Base-by-base conservation (phyloP, 2,113 vertebrate genomes). In the Camelus dromedarius region DNA sequence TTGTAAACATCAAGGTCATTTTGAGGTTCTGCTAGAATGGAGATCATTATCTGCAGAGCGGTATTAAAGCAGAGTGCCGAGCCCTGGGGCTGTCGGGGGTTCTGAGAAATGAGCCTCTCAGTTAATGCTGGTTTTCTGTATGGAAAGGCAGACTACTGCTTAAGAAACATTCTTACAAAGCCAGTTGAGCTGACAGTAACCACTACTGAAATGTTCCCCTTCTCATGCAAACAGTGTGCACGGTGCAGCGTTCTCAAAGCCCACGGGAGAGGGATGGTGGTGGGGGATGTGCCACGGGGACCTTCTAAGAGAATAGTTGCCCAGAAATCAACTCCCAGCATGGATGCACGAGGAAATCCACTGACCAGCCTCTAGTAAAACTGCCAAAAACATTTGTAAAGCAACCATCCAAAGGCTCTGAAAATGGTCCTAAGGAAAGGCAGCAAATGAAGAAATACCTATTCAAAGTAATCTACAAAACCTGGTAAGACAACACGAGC, bases 1-100 rank as follows among this genome's bases (percentile, higher is more conserved):
- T 73, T 77, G 38, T 91, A 81, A 98, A 79, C 66, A 73, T 75
- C 62, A 73, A 81, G 72, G 76, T 81, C 93, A 95, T 72, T 69
- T 82, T 60, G 52, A 86, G 60, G 35, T 77, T 82, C 56, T 75
- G 82, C 28, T 38, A 54, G 89, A 86, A 82, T 28, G 64, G 89
- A 95, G 81, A 81, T 88, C 32, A 35, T 84, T 86, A 80, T 80
- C 56, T 70, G 2, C 50, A 16, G 58, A 94, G 64, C 52, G 42
- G 80, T 52, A 62, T 89, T 79, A 76, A 56, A 84, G 22, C 46
- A 80, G 46, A 89, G 56, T 62, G 35, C 73, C 70, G 24, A 88
- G n/a, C 64, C 93, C 32, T 0, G 11, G 30, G 48, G 54, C 81
- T 77, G 35, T 87, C 32, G 52, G 42, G 26, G 54, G 20, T 38